These are phyloP conservation scores for Manis crassicaudata DNA, from an alignment of 2,797 vertebrate genomes.

Conservation along the genomic window DNA sequence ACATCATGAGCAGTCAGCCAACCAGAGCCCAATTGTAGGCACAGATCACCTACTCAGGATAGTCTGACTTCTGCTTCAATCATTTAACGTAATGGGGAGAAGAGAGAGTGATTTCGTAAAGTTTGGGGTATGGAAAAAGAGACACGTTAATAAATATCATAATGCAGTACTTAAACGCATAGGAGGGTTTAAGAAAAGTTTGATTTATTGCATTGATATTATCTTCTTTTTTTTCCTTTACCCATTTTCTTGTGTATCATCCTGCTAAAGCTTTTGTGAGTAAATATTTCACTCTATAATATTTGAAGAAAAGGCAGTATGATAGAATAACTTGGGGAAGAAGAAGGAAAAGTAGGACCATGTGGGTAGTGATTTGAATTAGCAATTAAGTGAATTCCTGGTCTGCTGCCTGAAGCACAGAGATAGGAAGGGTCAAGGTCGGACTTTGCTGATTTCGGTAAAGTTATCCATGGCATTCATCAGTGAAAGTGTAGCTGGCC, in stretches of 20 bases:
- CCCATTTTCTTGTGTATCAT: background rate
- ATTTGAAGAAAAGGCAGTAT: background rate
- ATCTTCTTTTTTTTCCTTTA: background rate
- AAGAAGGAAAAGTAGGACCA: background rate
- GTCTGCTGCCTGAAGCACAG: background rate
- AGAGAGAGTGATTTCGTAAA: background rate
- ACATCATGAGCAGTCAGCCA: background rate
- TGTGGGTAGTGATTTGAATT: too few relatives aligned
- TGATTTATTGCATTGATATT: background rate
- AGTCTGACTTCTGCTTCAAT: background rate
- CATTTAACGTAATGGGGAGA: background rate
- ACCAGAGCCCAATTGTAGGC: fast-evolving
- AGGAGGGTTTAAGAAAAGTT: background rate
- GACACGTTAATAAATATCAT: background rate
- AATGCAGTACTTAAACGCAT: background rate
- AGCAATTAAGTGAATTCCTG: background rate
- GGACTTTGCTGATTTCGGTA: background rate
- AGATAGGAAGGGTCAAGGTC: too few relatives aligned
- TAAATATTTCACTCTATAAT: background rate
- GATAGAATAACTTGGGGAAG: background rate
- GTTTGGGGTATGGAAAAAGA: background rate
- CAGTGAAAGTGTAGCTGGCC: background rate
- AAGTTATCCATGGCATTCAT: background rate
- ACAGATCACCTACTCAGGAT: background rate
- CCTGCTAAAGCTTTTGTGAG: background rate